Base-by-base conservation (phyloP, 1,140 invertebrate species). In the Archivesica marissinica region DNA sequence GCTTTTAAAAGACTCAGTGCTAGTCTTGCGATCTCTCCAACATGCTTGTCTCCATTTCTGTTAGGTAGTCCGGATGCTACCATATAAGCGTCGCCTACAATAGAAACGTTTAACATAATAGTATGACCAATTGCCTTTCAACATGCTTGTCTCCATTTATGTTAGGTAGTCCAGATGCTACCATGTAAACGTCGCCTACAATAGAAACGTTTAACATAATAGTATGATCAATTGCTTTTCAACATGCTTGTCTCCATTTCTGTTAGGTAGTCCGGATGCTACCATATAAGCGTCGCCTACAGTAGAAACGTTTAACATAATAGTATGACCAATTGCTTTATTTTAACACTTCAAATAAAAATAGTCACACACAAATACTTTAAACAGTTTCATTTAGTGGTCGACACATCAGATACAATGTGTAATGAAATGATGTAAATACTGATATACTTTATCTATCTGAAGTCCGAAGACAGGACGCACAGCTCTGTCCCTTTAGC, bases 11-110 rank as follows among this genome's bases (percentile, higher is more conserved):
- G 93, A 94, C 97, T 97, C 76, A 98, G 94, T 1, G 97, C 97
- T 97, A 98, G 98, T 20, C 96, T 97, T 2, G 97, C 97, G 56
- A 99, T 96, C 93, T 98, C 97, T 96, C 93, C 80, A 92, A 94
- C 93, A 85, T 97, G 96, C 90, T 97, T 97, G 94, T 97, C 97
- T n/a, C 95, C 95, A 91, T 96, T 96, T 89, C 96, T 95, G 1
- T 96, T 95, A 0, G 98, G 98, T 80, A 98, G 95, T 0, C 98
- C 98, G 59, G 97, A 97, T 11, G 98, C 98, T 7, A 98, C 97
- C 97, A 99, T 99, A 93, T 99, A 99, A 6, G 98, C 98, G 93
- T 99, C 98, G 0, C 98, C 98, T 87, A n/a, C n/a, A n/a, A n/a
- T n/a, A n/a, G 88, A 87, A 9, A 88, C 90, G 87, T 92, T 50